Base-by-base conservation (phyloP, 2,797 vertebrate genomes). In the Chloroceryle inda region DNA sequence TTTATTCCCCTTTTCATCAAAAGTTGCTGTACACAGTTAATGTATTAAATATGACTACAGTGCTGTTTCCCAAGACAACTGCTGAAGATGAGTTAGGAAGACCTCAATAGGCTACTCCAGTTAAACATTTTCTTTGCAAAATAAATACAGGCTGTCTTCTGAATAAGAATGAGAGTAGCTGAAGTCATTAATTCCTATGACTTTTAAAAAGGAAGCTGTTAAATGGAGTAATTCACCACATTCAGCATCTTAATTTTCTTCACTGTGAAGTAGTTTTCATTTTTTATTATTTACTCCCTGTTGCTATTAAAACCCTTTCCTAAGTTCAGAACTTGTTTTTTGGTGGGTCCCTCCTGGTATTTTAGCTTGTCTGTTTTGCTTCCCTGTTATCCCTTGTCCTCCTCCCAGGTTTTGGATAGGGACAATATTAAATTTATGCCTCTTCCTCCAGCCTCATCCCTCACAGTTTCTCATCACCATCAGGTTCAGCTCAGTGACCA, bases 121-220 rank as follows among this genome's bases (percentile, higher is more conserved):
- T 97, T 96, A 96, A 97, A 96, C 78, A 86, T 95, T 80, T 94
- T 96, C 96, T 92, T 90, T 96, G 91, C 77, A 96, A 96, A 97
- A 97, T 97, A 98, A 98, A 97, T 96, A 97, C 58, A 92, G 69
- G 71, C 92, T 97, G 95, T 92, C 89, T 94, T 90, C 16, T 96
- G 92, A 95, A 93, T 97, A 92, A 96, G 82, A 97, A 97, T 96
- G 94, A 96, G 91, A 96, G 96, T 96, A 96, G 94, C 85, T 91
- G 92, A 96, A 97, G 91, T 83, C 75, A 95, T 94, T 97, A 97
- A 97, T 98, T 98, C 97, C 61, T 59, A 88, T 67, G 85, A 94
- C 81, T 88, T 97, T 95, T 93, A 26, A 88, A 96, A 97, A 94
- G 86, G 78, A 74, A 88, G 31, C 42, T 89, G 42, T 85, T 85